Evolutionary conservation across 2,888 invertebrate species (phyloP), one percentile per base, ranked within the genome.

Genomic region (Drosophila fulvimacula): DNA sequence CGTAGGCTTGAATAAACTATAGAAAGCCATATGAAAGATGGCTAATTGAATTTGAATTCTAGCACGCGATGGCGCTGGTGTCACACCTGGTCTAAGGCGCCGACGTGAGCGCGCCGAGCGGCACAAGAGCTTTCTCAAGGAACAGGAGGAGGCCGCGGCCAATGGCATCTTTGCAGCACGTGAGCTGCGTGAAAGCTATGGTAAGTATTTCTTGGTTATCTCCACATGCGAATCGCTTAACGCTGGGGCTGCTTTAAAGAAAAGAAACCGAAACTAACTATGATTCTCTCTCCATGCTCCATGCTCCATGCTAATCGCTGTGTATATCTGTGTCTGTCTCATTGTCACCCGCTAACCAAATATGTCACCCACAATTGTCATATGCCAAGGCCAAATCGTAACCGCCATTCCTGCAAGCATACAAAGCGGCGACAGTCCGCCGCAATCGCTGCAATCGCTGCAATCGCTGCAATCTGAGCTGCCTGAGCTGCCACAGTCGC

Each of bases 41-140:
- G n/a, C 0, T 34, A 55, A 42, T 32, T 59, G 9, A n/a, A 9
- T 0, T 44, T 5, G 13, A 11, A 10, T 17, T 51, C 6, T 19
- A 87, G 90, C 79, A 24, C 83, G 87, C 5, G 88, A 90, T 60
- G 80, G 73, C 7, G 96, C 95, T 88, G 97, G 97, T 82, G 95
- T 97, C 32, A 97, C 96, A 32, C 96, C 97, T 48, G 96, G 96
- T 58, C 93, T 97, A 73, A 94, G 96, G 84, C 94, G 97, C 82
- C 94, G 97, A 69, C 94, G 97, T 70, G 97, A 97, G 90, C 94
- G 97, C 74, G 97, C 95, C 49, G 97, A 97, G 82, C 94, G 97
- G 71, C 97, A 97, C 90, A 95, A 96, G 61, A 96, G 96, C 90
- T 96, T 97, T 89, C 95, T 97, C 86, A 95, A 95, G 88, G 97